These are phyloP conservation scores for Myioborus melanocephalus DNA, from an alignment of 2,797 vertebrate genomes.

Conservation along the genomic window DNA sequence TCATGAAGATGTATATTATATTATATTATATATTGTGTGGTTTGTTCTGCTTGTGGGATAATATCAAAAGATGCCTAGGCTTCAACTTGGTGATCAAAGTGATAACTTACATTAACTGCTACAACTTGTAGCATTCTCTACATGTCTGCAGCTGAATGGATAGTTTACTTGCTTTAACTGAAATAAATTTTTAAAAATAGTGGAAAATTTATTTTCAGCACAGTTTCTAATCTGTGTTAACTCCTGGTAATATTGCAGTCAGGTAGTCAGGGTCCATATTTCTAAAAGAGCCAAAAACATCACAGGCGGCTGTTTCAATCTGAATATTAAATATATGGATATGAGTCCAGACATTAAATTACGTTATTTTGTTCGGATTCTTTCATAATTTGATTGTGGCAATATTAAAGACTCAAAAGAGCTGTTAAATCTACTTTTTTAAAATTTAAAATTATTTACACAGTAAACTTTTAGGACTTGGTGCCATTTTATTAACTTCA, in stretches of 20 bases:
- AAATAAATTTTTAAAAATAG: background rate
- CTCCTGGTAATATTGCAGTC: background rate
- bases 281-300: background rate
- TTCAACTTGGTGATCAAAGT: background rate
- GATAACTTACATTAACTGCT: background rate
- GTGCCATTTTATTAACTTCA: background rate
- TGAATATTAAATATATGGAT: background rate
- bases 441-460: background rate
- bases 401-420: background rate
- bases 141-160: background rate
- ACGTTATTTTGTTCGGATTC: background rate
- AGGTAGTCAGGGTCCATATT: background rate
- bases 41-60: background rate
- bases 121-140: background rate
- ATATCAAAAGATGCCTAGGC: background rate
- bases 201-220: background rate
- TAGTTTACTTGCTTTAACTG: background rate
- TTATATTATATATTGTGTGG: background rate
- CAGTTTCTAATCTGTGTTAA: background rate
- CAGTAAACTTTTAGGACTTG: background rate
- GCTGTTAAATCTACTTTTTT: background rate
- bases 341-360: background rate
- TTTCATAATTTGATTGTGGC: background rate
- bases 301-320: rapidly evolving
- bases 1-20: background rate